Evolutionary conservation across 2,797 vertebrate genomes (phyloP).

Genomic region (Sphenodon punctatus): DNA sequence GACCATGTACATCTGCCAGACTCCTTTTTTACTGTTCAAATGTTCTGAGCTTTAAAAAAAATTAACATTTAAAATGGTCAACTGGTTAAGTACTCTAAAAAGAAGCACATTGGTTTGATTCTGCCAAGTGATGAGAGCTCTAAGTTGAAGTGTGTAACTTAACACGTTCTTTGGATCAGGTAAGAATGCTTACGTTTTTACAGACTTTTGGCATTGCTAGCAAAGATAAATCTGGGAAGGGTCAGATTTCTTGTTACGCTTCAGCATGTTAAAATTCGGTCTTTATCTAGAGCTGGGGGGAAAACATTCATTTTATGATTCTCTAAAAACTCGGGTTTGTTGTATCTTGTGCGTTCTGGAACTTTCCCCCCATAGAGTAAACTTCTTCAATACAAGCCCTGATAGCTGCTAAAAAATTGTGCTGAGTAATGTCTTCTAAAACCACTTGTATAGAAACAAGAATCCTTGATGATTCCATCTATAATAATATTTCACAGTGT

Average conservation of each 20-base stretch:
- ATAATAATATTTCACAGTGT: constrained; percentile 1
- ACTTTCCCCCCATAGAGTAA: neutral
- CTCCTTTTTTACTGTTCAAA: neutral
- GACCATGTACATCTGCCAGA: neutral
- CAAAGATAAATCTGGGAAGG: neutral
- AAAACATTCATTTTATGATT: neutral
- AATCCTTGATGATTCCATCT: neutral
- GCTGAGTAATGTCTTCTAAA: constrained; percentile 44
- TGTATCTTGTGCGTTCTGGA: neutral
- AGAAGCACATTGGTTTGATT: too few relatives aligned
- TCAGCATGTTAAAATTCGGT: neutral
- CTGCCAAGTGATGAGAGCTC: too few relatives aligned
- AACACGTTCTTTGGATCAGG: too few relatives aligned
- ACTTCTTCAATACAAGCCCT: too few relatives aligned
- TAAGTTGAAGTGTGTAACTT: too few relatives aligned
- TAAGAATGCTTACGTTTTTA: too few relatives aligned
- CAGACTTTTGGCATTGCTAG: neutral
- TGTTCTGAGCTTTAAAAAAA: too few relatives aligned
- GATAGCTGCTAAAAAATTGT: neutral
- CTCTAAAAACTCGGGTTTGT: neutral
- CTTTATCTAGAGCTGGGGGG: neutral
- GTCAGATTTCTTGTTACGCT: neutral
- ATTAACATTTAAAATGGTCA: too few relatives aligned
- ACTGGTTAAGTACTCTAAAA: too few relatives aligned
- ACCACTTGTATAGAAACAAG: neutral